Conservation (phyloP, 2,797 vertebrate genomes). For the Squalus acanthias region DNA sequence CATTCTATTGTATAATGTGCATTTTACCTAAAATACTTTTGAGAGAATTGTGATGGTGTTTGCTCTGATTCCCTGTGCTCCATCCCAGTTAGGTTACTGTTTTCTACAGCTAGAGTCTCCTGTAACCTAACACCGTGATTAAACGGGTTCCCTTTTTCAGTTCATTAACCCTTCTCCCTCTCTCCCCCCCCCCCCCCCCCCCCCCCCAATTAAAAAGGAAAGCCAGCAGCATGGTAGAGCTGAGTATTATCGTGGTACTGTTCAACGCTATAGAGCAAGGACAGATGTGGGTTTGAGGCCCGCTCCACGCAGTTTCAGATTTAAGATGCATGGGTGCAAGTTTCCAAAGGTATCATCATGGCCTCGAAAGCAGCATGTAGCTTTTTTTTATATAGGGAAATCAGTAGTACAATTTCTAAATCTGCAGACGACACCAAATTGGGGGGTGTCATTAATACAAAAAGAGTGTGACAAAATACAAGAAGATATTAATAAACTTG, state of each 20-base stretch:
- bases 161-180: not conserved
- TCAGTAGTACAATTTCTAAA: not conserved
- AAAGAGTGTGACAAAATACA: not conserved
- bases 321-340: not conserved
- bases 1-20: not conserved
- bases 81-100: not conserved
- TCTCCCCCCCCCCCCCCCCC: not conserved
- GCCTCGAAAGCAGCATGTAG: not conserved
- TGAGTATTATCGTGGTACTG: not conserved
- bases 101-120: not conserved
- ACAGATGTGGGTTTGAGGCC: not conserved
- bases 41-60: not conserved
- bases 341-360: not conserved
- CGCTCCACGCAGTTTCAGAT: not conserved
- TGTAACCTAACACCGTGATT: not conserved
- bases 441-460: not conserved
- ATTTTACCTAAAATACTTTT: not conserved
- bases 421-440: not conserved
- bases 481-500: not conserved
- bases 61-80: not conserved
- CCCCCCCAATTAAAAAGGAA: not conserved
- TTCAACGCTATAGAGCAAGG: not conserved
- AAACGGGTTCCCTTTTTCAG: not conserved
- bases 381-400: not conserved
- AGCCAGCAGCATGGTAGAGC: not conserved